A percentile compares a stretch with the other conserved stretches of the same genome.
phyloP scores from a whole-genome alignment of 2,888 invertebrate species.

The Corythucha ciliata region DNA sequence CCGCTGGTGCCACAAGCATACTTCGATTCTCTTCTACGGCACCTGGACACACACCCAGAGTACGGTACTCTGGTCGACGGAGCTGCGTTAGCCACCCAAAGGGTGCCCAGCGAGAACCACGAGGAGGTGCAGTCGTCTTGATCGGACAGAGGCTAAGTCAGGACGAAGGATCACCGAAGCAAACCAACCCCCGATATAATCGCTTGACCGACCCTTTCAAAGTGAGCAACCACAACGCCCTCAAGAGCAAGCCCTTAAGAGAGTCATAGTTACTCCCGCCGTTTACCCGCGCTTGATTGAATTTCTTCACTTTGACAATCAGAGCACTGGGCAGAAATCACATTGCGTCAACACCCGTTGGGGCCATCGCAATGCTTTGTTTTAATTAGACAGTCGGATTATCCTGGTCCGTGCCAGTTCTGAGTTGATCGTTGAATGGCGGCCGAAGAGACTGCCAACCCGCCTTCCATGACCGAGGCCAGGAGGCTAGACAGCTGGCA shows the following conservation, averaged over 20 bases:
- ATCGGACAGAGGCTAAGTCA: too few relatives aligned
- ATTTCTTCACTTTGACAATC: conserved; percentile 58
- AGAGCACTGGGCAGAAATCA: conserved; percentile 48
- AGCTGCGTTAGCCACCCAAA: too few relatives aligned
- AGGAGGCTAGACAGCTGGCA: conserved; percentile 30
- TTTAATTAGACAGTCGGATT: conserved; percentile 60
- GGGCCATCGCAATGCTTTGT: conserved; percentile 60
- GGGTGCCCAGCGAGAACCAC: too few relatives aligned
- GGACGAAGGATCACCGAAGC: too few relatives aligned
- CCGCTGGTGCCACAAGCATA: too few relatives aligned
- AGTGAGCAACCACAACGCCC: too few relatives aligned
- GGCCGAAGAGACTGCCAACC: conserved; percentile 40
- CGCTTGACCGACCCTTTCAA: too few relatives aligned
- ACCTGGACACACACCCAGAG: too few relatives aligned
- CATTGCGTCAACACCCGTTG: conserved; percentile 52
- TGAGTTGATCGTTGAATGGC: conserved; percentile 49
- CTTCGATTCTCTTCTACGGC: too few relatives aligned
- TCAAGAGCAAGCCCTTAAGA: conserved; percentile 15
- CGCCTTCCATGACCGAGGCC: conserved; percentile 24
- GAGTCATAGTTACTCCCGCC: conserved; percentile 45
- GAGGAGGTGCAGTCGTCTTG: too few relatives aligned
- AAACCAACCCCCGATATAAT: too few relatives aligned
- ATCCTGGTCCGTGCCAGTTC: conserved; percentile 56
- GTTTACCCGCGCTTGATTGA: conserved; percentile 54
- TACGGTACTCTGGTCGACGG: too few relatives aligned